Conservation (phyloP, 2,888 invertebrate species). For the Cerceris rybyensis region DNA sequence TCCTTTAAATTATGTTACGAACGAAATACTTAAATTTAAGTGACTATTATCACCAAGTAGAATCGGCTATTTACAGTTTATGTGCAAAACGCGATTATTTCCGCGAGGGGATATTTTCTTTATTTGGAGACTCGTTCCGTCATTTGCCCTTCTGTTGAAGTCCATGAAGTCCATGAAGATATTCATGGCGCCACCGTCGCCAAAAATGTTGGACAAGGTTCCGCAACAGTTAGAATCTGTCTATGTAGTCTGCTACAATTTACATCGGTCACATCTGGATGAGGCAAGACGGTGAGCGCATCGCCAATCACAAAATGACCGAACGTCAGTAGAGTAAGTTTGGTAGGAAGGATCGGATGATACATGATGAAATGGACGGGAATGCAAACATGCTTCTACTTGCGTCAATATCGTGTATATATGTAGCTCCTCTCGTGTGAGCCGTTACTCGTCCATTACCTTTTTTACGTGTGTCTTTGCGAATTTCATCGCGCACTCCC, state of each 20-base stretch:
- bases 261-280: too few species aligned
- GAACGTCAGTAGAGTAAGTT: constrained; percentile 6
- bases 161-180: constrained; percentile 12
- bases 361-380: not conserved
- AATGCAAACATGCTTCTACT: constrained; percentile 11
- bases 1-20: too few species aligned
- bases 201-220: constrained; percentile 22
- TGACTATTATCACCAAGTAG: too few species aligned
- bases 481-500: not conserved
- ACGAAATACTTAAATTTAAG: too few species aligned
- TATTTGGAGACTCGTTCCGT: accelerated
- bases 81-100: too few species aligned
- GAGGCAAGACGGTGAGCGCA: too few species aligned
- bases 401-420: not conserved
- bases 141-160: not conserved
- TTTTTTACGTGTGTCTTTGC: not conserved
- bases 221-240: not conserved
- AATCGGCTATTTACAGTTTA: too few species aligned
- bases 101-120: too few species aligned
- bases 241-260: too few species aligned
- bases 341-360: constrained; percentile 11
- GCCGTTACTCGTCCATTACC: not conserved
- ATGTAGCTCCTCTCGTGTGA: not conserved
- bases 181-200: constrained; percentile 19
- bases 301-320: too few species aligned